A percentile compares a stretch with the other conserved stretches of the same genome.
Conservation (phyloP, 53 echinoderm and acorn worm genomes). For the Apostichopus leukothele region DNA sequence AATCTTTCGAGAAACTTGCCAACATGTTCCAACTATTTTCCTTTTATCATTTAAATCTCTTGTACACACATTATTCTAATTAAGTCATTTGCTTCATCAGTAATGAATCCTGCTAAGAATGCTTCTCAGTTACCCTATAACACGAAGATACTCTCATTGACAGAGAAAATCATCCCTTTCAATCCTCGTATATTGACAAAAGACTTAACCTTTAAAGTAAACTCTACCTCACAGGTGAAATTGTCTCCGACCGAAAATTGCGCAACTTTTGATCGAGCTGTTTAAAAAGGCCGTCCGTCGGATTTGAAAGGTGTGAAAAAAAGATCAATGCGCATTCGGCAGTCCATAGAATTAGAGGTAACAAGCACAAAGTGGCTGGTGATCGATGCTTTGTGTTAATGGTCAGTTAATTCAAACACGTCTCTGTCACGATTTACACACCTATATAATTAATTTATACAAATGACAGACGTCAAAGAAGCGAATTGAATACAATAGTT, state of each 20-base stretch:
- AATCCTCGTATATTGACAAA: not conserved
- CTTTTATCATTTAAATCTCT: too few species aligned
- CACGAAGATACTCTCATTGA: too few species aligned
- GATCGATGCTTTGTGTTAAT: conserved; percentile 25
- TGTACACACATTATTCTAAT: too few species aligned
- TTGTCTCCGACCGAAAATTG: not conserved
- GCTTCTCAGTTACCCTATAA: too few species aligned
- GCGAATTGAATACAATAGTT: not conserved
- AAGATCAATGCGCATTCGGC: conserved; percentile 20
- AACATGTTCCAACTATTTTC: too few species aligned
- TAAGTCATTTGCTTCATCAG: too few species aligned
- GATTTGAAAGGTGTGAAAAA: conserved; percentile 25
- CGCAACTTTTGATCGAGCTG: not conserved
- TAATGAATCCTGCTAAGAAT: too few species aligned
- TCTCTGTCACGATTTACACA: conserved; percentile 11
- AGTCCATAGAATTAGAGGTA: conserved; percentile 6
- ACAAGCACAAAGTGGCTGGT: conserved; percentile 10
- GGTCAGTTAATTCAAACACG: conserved; percentile 21
- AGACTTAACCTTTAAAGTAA: not conserved
- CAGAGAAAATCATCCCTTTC: too few species aligned
- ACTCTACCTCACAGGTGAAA: not conserved
- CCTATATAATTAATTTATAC: conserved; percentile 37
- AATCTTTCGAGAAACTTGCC: too few species aligned
- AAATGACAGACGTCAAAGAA: conserved; percentile 27
- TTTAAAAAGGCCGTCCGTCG: conserved; percentile 1